Evolutionary conservation across 2,797 vertebrate genomes (phyloP), one percentile per base, ranked within the genome.

Genomic region (Lindbergichthys nudifrons): DNA sequence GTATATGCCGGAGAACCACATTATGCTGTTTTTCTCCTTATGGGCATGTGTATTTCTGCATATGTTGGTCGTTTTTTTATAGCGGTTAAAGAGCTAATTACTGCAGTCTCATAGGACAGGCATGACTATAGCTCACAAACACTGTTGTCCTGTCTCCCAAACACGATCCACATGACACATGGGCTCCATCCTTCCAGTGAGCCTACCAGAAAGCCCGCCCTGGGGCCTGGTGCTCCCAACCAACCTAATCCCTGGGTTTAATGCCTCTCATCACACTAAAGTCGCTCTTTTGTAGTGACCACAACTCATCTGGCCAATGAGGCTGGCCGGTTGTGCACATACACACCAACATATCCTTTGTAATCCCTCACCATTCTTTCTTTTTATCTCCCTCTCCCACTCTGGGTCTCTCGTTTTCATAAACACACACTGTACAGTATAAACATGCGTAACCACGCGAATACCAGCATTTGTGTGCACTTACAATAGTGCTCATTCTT

Each of bases 231-330:
- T 59, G 59, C 66, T 73, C 73, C 84, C 86, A 87, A 87, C 86
- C 82, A 77, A 64, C 41, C 82, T 95, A 93, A 89, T 89, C 88
- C 91, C 83, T 18, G 89, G 80, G 86, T 75, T 94, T 90, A 92
- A 56, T 65, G 77, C 73, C 87, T 74, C 83, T 90, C 93, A 91
- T 93, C 90, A 84, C 75, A 39, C 79, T 66, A 85, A 91, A 92
- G 70, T 89, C 91, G 71, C 80, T 79, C 88, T 89, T 94, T 95
- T 94, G 92, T 95, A 77, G 76, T 82, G 39, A 67, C 77, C 88
- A 89, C 91, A 92, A 83, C 88, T 89, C 85, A 87, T 89, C 87
- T 89, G 83, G 75, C 86, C 85, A 89, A 82, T 79, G 73, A 83
- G 66, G 68, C 77, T 79, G 80, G 15, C 59, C 72, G 71, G 21